A percentile compares a stretch with the other conserved stretches of the same genome.
Evolutionary conservation across 1,140 invertebrate species (phyloP).

Genomic region (Musca domestica): DNA sequence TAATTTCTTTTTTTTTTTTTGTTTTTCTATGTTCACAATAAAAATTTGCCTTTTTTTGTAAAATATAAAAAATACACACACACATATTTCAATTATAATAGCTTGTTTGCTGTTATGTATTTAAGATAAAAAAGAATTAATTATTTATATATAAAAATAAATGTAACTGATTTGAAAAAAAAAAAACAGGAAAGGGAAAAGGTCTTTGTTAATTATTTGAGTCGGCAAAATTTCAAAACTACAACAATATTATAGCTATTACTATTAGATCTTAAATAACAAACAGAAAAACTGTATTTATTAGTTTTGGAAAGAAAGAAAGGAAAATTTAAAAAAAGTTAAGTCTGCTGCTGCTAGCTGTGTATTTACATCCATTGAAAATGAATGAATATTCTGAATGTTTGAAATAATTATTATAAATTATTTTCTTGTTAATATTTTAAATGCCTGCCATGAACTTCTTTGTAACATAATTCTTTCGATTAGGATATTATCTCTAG

Average conservation of each 20-base stretch:
- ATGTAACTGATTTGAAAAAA: neutral
- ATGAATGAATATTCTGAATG: too few species aligned
- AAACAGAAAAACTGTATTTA: too few species aligned
- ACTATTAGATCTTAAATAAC: constrained; percentile 29
- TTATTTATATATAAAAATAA: constrained; percentile 6
- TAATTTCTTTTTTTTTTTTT: neutral
- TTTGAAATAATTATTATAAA: too few species aligned
- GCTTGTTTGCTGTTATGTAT: neutral
- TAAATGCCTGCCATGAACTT: too few species aligned
- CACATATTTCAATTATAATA: constrained; percentile 8
- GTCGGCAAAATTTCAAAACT: constrained; percentile 19
- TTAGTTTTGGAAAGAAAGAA: too few species aligned
- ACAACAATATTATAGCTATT: constrained; percentile 1
- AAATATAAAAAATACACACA: constrained; percentile 23
- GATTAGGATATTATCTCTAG: too few species aligned
- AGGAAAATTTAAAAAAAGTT: too few species aligned
- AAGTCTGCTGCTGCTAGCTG: too few species aligned
- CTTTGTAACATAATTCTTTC: too few species aligned
- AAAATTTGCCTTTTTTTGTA: constrained; percentile 20
- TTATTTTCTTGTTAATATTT: too few species aligned
- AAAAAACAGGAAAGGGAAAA: neutral
- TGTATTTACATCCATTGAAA: too few species aligned
- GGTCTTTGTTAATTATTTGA: neutral
- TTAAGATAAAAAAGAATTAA: neutral
- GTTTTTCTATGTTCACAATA: constrained; percentile 4